A percentile compares a stretch with the other conserved stretches of the same genome.
phyloP scores from a whole-genome alignment of 2,113 vertebrate genomes.

The Centropus unirufus region DNA sequence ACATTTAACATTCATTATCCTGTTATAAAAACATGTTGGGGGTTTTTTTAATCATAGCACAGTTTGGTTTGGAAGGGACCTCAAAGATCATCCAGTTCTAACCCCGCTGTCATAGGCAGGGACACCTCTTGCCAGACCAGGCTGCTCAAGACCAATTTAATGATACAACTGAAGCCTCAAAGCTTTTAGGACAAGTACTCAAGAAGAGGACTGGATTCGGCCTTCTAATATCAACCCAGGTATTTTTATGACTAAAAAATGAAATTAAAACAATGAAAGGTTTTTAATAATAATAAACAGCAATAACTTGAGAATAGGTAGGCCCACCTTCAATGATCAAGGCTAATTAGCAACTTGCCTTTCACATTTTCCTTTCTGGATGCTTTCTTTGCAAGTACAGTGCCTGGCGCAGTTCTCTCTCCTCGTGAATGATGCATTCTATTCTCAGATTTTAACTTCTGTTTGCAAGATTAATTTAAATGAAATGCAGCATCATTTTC shows the following conservation, averaged over 20 bases:
- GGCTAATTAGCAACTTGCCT: not conserved
- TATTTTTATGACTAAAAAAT: not conserved
- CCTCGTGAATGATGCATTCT: not conserved
- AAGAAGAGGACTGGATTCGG: not conserved
- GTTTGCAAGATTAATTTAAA: conserved; percentile 6
- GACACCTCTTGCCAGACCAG: too few species aligned
- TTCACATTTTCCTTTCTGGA: not conserved
- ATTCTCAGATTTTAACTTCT: not conserved
- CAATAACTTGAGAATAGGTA: not conserved
- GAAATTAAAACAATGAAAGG: not conserved
- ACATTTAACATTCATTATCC: not conserved
- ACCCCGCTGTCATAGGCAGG: too few species aligned
- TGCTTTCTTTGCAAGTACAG: not conserved
- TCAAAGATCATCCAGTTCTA: too few species aligned
- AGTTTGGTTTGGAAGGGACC: too few species aligned
- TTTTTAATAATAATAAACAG: not conserved
- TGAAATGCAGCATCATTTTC: not conserved
- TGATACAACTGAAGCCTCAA: not conserved
- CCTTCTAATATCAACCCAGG: not conserved
- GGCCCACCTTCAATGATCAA: not conserved
- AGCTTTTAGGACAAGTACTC: not conserved
- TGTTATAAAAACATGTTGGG: not conserved
- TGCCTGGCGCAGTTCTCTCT: not conserved
- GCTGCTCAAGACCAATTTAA: not conserved
- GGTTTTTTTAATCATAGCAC: too few species aligned